These are phyloP conservation scores for Sylvia borin DNA, from an alignment of 2,797 vertebrate species.

Conservation along the genomic window DNA sequence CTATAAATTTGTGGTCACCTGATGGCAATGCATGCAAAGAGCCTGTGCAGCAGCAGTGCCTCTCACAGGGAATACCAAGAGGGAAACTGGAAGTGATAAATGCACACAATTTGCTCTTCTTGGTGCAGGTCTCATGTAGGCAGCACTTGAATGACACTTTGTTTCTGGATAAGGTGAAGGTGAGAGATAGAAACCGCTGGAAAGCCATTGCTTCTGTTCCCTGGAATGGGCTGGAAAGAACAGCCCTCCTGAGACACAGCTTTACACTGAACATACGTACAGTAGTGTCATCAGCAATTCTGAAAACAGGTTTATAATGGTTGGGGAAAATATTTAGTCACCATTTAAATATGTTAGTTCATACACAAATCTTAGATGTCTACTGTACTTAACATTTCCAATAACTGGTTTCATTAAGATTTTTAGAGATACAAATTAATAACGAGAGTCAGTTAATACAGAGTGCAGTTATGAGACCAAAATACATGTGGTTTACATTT, in stretches of 20 bases:
- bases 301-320: not conserved
- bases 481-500: slow-evolving; percentile 51
- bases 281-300: not conserved
- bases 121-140: not conserved
- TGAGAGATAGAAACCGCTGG: not conserved
- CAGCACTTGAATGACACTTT: not conserved
- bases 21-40: not conserved
- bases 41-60: not conserved
- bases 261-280: not conserved
- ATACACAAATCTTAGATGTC: not conserved
- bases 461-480: not conserved
- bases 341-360: slow-evolving; percentile 23
- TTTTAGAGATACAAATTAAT: slow-evolving; percentile 37
- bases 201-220: not conserved
- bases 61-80: not conserved
- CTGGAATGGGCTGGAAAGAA: not conserved
- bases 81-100: not conserved
- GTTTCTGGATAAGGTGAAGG: not conserved
- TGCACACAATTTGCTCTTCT: not conserved
- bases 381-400: slow-evolving; percentile 17
- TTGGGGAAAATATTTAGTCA: slow-evolving; percentile 35
- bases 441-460: slow-evolving; percentile 29
- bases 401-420: slow-evolving; percentile 25
- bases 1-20: not conserved
- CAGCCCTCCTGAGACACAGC: not conserved